These are phyloP conservation scores for Anthonomus grandis DNA, from an alignment of 1,140 invertebrate species.

Conservation along the genomic window DNA sequence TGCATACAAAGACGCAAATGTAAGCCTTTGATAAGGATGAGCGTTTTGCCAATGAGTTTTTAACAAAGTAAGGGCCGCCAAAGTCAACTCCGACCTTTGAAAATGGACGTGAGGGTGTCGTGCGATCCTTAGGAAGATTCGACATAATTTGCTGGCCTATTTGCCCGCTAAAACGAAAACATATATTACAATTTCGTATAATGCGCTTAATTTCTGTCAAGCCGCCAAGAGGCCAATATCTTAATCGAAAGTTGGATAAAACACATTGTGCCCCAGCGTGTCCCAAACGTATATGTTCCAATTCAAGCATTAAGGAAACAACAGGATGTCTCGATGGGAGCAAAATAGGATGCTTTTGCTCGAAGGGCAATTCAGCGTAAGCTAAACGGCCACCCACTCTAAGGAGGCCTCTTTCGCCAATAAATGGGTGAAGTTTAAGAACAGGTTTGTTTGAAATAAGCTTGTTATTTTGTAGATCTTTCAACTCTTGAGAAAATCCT, in stretches of 20 bases:
- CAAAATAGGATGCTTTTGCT: conserved; percentile 8
- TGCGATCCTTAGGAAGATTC: conserved; percentile 32
- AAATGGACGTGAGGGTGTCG: conserved; percentile 33
- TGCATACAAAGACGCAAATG: conserved; percentile 22
- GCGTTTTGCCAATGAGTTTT: not conserved
- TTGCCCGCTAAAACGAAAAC: conserved; percentile 7
- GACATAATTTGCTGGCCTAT: not conserved
- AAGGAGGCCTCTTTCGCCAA: too few species aligned
- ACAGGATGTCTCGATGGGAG: conserved; percentile 7
- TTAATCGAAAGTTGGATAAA: conserved; percentile 4
- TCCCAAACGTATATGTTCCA: not conserved
- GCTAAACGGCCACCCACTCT: too few species aligned
- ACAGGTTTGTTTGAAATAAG: too few species aligned
- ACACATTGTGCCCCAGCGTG: conserved; percentile 1
- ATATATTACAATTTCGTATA: conserved; percentile 6
- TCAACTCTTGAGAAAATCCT: too few species aligned
- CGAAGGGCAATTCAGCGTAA: too few species aligned
- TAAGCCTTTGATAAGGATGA: conserved; percentile 5
- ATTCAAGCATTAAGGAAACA: conserved; percentile 2
- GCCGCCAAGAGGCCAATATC: conserved; percentile 20
- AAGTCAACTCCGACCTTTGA: conserved; percentile 38
- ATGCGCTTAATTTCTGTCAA: conserved; percentile 16
- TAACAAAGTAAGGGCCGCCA: conserved; percentile 37
- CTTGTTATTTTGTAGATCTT: too few species aligned
- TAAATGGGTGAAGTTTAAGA: too few species aligned